These are phyloP conservation scores for Eulemur mongoz DNA, from an alignment of 2,797 vertebrate genomes.

Conservation along the genomic window DNA sequence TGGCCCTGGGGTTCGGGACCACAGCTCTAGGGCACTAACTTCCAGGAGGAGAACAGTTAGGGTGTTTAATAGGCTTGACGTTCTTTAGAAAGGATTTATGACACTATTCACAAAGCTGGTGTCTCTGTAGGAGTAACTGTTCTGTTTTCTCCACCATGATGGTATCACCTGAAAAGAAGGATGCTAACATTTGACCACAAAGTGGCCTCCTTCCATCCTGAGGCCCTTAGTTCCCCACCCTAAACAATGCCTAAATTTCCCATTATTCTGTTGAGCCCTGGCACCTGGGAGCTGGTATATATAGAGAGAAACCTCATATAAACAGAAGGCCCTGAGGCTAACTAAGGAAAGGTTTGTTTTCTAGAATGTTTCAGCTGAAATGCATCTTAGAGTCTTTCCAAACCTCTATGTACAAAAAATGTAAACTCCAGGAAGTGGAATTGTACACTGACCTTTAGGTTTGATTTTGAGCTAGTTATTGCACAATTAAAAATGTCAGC, in stretches of 20 bases:
- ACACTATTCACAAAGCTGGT: background rate
- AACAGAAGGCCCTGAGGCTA: background rate
- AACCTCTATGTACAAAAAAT: constrained; percentile 27
- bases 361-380: constrained; percentile 4
- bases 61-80: background rate
- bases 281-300: background rate
- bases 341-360: constrained; percentile 29
- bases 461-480: constrained; percentile 25
- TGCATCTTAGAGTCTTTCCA: background rate
- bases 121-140: background rate
- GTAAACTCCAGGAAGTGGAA: background rate
- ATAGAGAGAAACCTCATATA: background rate
- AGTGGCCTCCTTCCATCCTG: background rate
- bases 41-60: background rate
- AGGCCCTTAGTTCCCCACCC: background rate
- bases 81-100: background rate
- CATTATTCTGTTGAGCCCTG: background rate
- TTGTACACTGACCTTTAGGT: constrained; percentile 15
- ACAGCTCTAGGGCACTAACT: background rate
- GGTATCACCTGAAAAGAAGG: background rate
- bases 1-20: background rate
- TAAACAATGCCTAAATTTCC: background rate
- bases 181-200: background rate
- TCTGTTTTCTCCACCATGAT: background rate
- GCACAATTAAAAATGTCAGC: constrained; percentile 27